Base-by-base conservation (phyloP, 1,140 invertebrate genomes). In the Mycetomoellerius zeteki region DNA sequence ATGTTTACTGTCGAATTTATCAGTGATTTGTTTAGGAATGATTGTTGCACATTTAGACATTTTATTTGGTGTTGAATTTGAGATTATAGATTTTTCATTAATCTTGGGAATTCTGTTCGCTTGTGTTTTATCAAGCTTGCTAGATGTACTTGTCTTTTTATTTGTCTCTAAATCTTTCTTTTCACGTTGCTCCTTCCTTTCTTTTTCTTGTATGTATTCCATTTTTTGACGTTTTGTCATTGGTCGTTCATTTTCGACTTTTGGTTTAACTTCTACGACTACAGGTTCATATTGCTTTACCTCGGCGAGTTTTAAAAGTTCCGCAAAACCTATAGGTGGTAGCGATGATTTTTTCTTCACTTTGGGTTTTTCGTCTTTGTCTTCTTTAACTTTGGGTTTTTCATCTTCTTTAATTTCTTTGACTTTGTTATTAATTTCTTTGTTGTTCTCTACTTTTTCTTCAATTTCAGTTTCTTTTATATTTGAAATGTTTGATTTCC, bases 261-360 rank as follows among this genome's bases (percentile, higher is more conserved):
- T 97, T 82, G 94, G 92, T 88, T 97, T 97, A 64, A 96, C 95
- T 91, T 97, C 96, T 52, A 96, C 92, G 16, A 97, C 93, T 50
- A 98, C 94, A 0, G 98, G 98, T 94, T 98, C 97, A 93, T 96
- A 96, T 89, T 98, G 98, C 93, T 98, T 98, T 92, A 98, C 96
- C 88, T 97, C 97, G 8, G 98, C 98, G 19, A 99, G 93, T 94
- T 98, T 97, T 0, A 98, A 91, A 24, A 98, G 91, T 64, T 97
- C 96, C 88, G 96, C 94, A 91, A 98, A 98, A 94, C 97, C 97
- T 93, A 98, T 96, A 19, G 97, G 96, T 1, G 98, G 97, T 47
- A 97, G 97, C 6, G 96, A 93, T 4, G 96, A 93, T 73, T 92
- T 95, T 93, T 95, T 95, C 62, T 96, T 96, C 0, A 96, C 93